Evolutionary conservation across 2,888 invertebrate species (phyloP), one percentile per base, ranked within the genome.

Genomic region (Polydrusus pterygomalis): DNA sequence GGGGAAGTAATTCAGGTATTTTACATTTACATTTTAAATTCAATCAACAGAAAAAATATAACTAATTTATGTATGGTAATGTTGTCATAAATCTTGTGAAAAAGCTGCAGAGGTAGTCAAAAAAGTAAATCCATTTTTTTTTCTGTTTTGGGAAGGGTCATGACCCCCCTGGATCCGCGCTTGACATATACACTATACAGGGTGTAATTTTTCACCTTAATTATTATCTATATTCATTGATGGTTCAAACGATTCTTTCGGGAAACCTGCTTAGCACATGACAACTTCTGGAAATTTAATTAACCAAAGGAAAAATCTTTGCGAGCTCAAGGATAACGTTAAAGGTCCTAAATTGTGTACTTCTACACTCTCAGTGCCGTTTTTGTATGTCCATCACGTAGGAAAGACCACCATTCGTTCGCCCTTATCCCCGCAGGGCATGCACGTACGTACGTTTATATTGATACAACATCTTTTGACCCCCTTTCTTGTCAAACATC

Each of bases 381-480:
- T 77, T 77, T 64, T 47, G 71, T 69, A 77, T 77, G 71, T 64
- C 64, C 15, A 20, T 38, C 77, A 77, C 77, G 77, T 77, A 74
- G 64, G 47, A 63, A 68, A 71, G 64, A 68, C 71, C 67, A 56
- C 71, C 77, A 70, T 70, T 77, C 74, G 68, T 74, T 38, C 71
- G 70, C 74, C 68, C 74, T 72, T 62, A 69, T 72, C 67, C 71
- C 77, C 72, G 49, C 17, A 71, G 70, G 77, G 71, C 63, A 71
- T 68, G 49, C 80, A 80, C 80, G 80, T 79, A 83, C 83, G 82
- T 82, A 83, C 83, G 83, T 83, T 83, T 83, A 82, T 83, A 82
- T 82, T 81, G 84, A 84, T 84, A 84, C 83, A 83, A 82, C 81
- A 80, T 83, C 81, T 80, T 81, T 81, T 80, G 81, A 82, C 83